Conservation (phyloP, 2,797 vertebrate species). For the Decapterus maruadsi region DNA sequence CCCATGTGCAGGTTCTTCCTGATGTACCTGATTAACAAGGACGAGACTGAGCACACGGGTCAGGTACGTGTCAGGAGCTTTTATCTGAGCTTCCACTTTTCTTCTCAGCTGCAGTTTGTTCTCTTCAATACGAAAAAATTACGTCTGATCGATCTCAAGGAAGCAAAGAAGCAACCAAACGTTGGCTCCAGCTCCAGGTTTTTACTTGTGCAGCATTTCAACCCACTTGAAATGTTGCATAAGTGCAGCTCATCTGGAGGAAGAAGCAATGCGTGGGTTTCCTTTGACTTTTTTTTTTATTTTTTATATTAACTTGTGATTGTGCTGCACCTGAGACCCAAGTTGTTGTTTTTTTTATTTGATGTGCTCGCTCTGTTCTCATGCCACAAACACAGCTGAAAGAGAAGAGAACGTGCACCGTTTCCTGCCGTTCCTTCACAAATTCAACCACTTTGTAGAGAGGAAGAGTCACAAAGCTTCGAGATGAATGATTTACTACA, state of each 20-base stretch:
- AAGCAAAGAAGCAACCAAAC: neutral
- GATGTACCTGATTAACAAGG: slow-evolving; percentile 99
- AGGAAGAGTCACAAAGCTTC: neutral
- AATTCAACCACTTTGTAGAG: neutral
- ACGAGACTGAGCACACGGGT: slow-evolving; percentile 99
- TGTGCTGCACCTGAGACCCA: slow-evolving; percentile 46
- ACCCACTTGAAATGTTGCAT: slow-evolving; percentile 61
- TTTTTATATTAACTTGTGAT: slow-evolving; percentile 51
- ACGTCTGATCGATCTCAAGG: slow-evolving; percentile 21
- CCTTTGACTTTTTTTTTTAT: slow-evolving; percentile 52
- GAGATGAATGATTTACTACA: neutral
- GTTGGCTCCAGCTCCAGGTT: slow-evolving; percentile 24
- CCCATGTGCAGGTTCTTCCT: slow-evolving; percentile 93
- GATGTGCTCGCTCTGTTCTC: slow-evolving; percentile 16
- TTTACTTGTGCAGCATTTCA: slow-evolving; percentile 67
- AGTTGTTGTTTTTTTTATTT: slow-evolving; percentile 15
- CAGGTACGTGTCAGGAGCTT: slow-evolving; percentile 84
- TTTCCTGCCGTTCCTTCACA: neutral
- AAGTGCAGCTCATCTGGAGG: slow-evolving; percentile 61
- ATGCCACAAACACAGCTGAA: slow-evolving; percentile 27
- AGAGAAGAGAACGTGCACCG: neutral
- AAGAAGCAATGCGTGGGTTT: slow-evolving; percentile 71
- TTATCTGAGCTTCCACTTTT: neutral
- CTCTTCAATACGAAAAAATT: neutral
- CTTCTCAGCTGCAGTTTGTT: no score